phyloP scores from a whole-genome alignment of 2,113 vertebrate species.

The Tamias sibiricus region DNA sequence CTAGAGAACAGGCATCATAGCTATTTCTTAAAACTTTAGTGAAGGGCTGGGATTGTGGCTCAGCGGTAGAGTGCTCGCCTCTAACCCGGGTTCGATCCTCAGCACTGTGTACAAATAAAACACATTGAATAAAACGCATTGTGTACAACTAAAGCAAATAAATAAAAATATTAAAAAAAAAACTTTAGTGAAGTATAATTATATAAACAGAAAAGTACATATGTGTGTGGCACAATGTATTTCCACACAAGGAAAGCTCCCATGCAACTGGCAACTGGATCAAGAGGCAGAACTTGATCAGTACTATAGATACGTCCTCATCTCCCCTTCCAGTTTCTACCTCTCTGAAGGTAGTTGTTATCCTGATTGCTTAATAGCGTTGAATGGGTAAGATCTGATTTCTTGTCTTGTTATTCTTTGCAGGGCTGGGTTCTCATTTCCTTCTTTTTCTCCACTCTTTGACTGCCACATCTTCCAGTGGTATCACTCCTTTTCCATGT shows the following conservation, averaged over 20 bases:
- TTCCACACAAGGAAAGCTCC: background rate
- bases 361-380: background rate
- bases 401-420: background rate
- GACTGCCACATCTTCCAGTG: background rate
- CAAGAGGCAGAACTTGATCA: background rate
- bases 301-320: background rate
- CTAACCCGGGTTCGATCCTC: too few species aligned
- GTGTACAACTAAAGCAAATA: too few species aligned
- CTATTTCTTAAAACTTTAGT: background rate
- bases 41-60: too few species aligned
- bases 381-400: background rate
- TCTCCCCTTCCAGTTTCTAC: background rate
- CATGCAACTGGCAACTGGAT: background rate
- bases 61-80: too few species aligned
- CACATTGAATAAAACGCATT: too few species aligned
- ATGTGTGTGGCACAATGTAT: background rate
- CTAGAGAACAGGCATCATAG: background rate
- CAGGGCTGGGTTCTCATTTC: background rate
- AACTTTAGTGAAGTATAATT: background rate
- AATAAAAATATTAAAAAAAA: too few species aligned
- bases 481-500: background rate
- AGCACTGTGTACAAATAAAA: too few species aligned
- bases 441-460: background rate
- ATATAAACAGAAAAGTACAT: background rate
- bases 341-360: background rate